Evolutionary conservation across 2,888 invertebrate species (phyloP).

Genomic region (Aleiodes testaceus): DNA sequence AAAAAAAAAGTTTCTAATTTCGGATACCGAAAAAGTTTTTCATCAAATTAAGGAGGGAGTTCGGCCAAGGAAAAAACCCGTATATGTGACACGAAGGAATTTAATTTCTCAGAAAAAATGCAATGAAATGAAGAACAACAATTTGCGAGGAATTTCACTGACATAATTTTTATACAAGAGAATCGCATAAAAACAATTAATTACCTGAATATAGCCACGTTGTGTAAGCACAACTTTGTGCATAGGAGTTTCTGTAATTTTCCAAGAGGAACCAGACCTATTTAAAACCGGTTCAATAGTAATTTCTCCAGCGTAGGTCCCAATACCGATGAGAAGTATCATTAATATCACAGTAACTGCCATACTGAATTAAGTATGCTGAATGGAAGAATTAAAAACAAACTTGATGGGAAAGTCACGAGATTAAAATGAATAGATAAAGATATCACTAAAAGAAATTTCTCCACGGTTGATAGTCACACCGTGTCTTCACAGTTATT

Average conservation of each 20-base stretch:
- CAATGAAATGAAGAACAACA: constrained; percentile 9
- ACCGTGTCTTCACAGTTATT: constrained; percentile 1
- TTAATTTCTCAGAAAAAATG: constrained; percentile 2
- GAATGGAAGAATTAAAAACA: no score
- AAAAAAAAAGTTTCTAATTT: no score
- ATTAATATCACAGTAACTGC: background rate
- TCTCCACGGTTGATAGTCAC: background rate
- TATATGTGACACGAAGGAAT: background rate
- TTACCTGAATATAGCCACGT: constrained; percentile 81
- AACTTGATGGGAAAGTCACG: background rate
- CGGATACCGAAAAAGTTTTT: no score
- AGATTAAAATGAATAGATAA: background rate
- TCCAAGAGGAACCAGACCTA: background rate
- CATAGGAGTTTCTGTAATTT: constrained; percentile 65
- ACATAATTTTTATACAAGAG: constrained; percentile 8
- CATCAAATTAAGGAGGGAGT: no score
- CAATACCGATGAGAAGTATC: background rate
- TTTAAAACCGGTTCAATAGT: background rate
- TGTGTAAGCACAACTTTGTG: constrained; percentile 80
- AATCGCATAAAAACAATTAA: constrained; percentile 21
- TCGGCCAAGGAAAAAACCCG: no score
- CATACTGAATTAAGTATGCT: background rate
- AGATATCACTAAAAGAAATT: background rate
- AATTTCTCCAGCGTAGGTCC: background rate
- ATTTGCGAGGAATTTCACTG: background rate